phyloP scores from a whole-genome alignment of 2,113 vertebrate genomes.

The Proterorhinus semilunaris region DNA sequence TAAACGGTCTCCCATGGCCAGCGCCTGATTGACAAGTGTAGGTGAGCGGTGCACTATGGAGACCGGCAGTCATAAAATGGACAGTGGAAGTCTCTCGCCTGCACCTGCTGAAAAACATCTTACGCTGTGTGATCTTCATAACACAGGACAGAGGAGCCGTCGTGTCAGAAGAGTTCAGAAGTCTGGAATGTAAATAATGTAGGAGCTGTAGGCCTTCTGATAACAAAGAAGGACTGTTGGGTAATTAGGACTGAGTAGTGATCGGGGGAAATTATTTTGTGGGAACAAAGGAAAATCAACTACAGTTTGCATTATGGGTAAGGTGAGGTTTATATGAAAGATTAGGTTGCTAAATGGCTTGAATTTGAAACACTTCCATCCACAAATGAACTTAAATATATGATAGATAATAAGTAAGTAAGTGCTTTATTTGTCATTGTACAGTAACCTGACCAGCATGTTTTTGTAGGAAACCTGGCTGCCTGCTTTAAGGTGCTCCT shows the following conservation, averaged over 20 bases:
- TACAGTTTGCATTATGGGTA: neutral
- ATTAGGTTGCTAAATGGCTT: too few relatives aligned
- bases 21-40: constrained; percentile 58
- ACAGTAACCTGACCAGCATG: too few relatives aligned
- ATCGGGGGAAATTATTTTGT: neutral
- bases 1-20: constrained; percentile 39
- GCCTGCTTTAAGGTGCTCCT: too few relatives aligned
- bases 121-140: constrained; percentile 67
- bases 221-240: constrained; percentile 35
- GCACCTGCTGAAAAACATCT: constrained; percentile 54
- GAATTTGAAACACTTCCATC: neutral
- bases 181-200: constrained; percentile 53
- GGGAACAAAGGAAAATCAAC: neutral
- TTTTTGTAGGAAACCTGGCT: too few relatives aligned
- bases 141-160: constrained; percentile 55
- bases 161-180: constrained; percentile 57
- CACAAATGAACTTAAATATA: too few relatives aligned
- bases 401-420: too few relatives aligned
- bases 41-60: constrained; percentile 62
- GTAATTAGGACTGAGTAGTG: constrained; percentile 19
- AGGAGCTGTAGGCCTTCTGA: constrained; percentile 36
- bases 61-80: constrained; percentile 64
- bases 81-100: constrained; percentile 47
- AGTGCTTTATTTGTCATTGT: too few relatives aligned
- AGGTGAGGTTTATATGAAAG: neutral